Base-by-base conservation (phyloP, 2,113 vertebrate genomes). In the Pelecanoides urinatrix region DNA sequence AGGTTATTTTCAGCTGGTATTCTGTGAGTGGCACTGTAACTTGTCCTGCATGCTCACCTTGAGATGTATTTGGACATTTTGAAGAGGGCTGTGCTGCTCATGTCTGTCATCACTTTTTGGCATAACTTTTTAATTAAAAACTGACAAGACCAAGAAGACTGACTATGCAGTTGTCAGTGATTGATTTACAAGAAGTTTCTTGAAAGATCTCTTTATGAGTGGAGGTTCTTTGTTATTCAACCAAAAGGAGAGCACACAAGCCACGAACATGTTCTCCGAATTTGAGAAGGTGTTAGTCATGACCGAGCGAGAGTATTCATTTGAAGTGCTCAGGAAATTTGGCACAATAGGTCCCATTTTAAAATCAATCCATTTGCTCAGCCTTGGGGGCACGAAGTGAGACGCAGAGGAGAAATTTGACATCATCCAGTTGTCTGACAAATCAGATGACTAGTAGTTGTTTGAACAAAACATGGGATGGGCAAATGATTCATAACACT, bases 111-210 rank as follows among this genome's bases (percentile, higher is more conserved):
- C 70, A 25, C 49, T 81, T 76, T 47, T 26, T 92, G 70, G 47
- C 0, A 3, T 78, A 92, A 94, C 50, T 67, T 96, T 84, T 95
- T 94, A 96, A 97, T 97, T 97, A 96, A 96, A 96, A 95, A 56
- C 65, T 85, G 82, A 92, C 92, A 89, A 81, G 82, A 56, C 53
- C 65, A 80, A 84, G 42, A 88, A 34, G 50, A 77, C 52, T 86
- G 45, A 76, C 76, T 90, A 9, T 40, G 53, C 61, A 49, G 65
- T 75, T 88, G 79, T 87, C 90, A 89, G 68, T 80, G 94, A 94
- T 26, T 88, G 88, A 93, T 93, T 96, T 94, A 93, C 80, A 67
- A 36, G 75, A 52, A 71, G 44, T 61, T 93, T 91, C 61, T 84
- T 89, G 83, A 95, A 94, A 84, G 76, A 94, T 89, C 44, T 85